phyloP scores from a whole-genome alignment of 2,888 invertebrate species.

The Platerodrilus igneus region DNA sequence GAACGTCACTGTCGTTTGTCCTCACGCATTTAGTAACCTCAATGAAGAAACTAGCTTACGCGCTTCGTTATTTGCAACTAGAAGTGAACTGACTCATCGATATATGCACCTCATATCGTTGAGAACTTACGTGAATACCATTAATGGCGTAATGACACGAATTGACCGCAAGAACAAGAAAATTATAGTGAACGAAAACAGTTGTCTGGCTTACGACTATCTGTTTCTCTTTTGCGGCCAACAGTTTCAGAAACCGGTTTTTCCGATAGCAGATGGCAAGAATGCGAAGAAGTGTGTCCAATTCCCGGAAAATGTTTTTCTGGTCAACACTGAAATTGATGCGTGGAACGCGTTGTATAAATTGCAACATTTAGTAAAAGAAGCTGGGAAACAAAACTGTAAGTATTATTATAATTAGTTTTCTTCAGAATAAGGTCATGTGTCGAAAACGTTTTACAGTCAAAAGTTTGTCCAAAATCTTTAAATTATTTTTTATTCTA shows the following conservation, averaged over 20 bases:
- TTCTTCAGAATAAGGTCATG: neutral
- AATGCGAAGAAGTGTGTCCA: constrained; percentile 39
- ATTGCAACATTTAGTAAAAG: constrained; percentile 35
- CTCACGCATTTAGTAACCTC: constrained; percentile 53
- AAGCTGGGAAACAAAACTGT: constrained; percentile 7
- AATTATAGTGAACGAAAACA: constrained; percentile 50
- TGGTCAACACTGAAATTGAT: constrained; percentile 56
- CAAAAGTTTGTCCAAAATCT: no score
- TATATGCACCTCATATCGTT: constrained; percentile 55
- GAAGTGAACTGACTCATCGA: constrained; percentile 52
- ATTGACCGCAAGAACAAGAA: constrained; percentile 52
- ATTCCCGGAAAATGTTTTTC: constrained; percentile 58
- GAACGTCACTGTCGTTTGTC: constrained; percentile 66
- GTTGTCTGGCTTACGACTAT: constrained; percentile 51
- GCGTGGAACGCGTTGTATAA: constrained; percentile 49
- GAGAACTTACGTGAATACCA: constrained; percentile 61
- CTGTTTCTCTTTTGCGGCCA: constrained; percentile 55
- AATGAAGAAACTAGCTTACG: constrained; percentile 40
- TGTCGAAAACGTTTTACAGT: no score
- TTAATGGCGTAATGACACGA: constrained; percentile 54
- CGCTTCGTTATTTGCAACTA: constrained; percentile 52
- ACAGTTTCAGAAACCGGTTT: constrained; percentile 54
- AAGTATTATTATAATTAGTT: constrained; percentile 7
- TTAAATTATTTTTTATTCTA: no score
- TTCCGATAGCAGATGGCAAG: constrained; percentile 41